Evolutionary conservation across 2,888 invertebrate genomes (phyloP), one percentile per base, ranked within the genome.

Genomic region (Parascotia fuliginaria): DNA sequence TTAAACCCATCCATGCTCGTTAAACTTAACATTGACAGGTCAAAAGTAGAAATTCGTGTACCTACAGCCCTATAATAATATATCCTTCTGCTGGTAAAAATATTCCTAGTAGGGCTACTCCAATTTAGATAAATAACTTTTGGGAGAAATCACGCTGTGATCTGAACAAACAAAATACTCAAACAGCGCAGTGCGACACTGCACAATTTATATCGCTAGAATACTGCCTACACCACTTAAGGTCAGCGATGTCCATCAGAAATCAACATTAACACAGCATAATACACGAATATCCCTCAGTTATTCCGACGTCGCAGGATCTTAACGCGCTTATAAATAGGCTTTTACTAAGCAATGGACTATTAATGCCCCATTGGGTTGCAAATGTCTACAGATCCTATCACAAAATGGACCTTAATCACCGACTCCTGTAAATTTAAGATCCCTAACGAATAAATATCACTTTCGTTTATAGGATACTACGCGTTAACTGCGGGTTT

Each of bases 381-480:
- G 59, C 67, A 65, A 66, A 65, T 58, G 61, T 48, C 69, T 61
- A 69, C 69, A 59, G 67, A 69, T 69, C 57, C 48, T 69, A 67
- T 67, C 67, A 46, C 59, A 45, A 32, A 65, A 67, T 63, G 60
- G 46, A 49, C 52, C 53, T 60, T 65, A 59, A 66, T 68, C 69
- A 66, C 66, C 69, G 48, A 38, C 50, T 54, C 62, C 61, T 65
- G 65, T 61, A 68, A 65, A 65, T 66, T 68, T 58, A 55, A 61
- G 54, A 65, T 50, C 65, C 55, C 45, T 68, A 45, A 40, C 41
- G 65, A 65, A 66, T 66, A 66, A 66, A 66, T 68, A 65, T 56
- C 51, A 54, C 55, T 65, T 65, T 55, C 58, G 42, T 53, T 64
- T 50, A 64, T 58, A 39, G 51, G 41, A 51, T 42, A 51, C 50